Percentiles rank a stretch among this genome's conserved stretches.
Conservation (phyloP, 1,140 invertebrate genomes). For the Chymomyza costata region DNA sequence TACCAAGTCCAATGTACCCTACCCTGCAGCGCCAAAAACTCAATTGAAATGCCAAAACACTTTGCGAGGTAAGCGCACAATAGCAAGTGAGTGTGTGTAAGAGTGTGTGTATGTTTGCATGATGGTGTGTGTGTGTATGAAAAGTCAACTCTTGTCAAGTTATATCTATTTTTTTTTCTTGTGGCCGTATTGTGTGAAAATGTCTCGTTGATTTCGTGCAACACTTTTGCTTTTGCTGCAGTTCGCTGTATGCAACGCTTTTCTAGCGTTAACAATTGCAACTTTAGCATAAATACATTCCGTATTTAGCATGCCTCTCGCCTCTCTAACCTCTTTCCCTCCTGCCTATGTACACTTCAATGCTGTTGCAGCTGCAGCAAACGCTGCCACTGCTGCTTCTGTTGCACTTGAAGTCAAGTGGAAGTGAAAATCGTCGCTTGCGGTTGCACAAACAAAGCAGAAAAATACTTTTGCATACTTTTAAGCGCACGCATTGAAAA, state of each 20-base stretch:
- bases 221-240: constrained; percentile 54
- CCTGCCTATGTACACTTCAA: no score
- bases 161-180: no score
- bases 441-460: constrained; percentile 13
- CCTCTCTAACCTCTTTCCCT: constrained; percentile 2
- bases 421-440: constrained; percentile 34
- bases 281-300: constrained; percentile 73
- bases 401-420: constrained; percentile 45
- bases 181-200: background rate
- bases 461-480: constrained; percentile 50
- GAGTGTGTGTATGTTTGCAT: background rate
- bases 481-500: constrained; percentile 44
- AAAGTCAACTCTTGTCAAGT: constrained; percentile 34
- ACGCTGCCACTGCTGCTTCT: background rate
- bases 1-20: no score
- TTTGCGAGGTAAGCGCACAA: constrained; percentile 43
- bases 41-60: constrained; percentile 64
- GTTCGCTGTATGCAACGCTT: no score
- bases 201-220: constrained; percentile 39
- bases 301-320: constrained; percentile 39
- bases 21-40: constrained; percentile 38
- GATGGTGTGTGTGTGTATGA: constrained; percentile 24
- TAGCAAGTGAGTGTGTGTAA: background rate
- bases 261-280: constrained; percentile 60
- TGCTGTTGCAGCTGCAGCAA: no score